A percentile compares a stretch with the other conserved stretches of the same genome.
Evolutionary conservation across 2,888 invertebrate genomes (phyloP).

Genomic region (Andrena dorsata): DNA sequence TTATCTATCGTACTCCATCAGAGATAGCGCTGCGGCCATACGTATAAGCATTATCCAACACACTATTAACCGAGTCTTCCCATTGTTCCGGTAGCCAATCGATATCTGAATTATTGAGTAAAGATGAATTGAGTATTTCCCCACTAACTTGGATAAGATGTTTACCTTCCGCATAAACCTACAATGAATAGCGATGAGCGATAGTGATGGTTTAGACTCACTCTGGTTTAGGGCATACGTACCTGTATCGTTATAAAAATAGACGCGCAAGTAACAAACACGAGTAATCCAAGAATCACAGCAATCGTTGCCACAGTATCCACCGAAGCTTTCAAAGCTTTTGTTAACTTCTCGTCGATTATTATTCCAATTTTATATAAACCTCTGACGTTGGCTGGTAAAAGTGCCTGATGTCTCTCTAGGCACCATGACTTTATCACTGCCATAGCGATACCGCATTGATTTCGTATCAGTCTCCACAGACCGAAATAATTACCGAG

Average conservation of each 20-base stretch:
- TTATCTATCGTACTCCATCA: conserved; percentile 88
- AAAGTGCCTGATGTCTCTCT: conserved; percentile 89
- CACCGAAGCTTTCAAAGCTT: conserved; percentile 90
- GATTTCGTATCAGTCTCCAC: conserved; percentile 82
- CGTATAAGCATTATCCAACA: conserved; percentile 96
- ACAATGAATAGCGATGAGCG: conserved; percentile 4
- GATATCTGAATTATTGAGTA: conserved; percentile 95
- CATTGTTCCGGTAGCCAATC: conserved; percentile 92
- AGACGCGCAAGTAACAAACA: conserved; percentile 92
- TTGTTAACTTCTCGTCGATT: conserved; percentile 88
- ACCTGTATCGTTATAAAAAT: conserved; percentile 95
- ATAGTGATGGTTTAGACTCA: not conserved
- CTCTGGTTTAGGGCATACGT: too few relatives aligned
- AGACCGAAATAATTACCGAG: conserved; percentile 84
- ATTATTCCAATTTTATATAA: conserved; percentile 90
- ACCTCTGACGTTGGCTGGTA: conserved; percentile 92
- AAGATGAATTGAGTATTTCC: conserved; percentile 94
- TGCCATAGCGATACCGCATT: conserved; percentile 83
- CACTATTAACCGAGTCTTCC: conserved; percentile 94
- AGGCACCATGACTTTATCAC: conserved; percentile 87
- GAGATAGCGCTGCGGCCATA: conserved; percentile 97
- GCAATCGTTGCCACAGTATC: conserved; percentile 95
- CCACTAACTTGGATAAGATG: conserved; percentile 95
- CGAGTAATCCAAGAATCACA: conserved; percentile 93
- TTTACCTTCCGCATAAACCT: conserved; percentile 97